Evolutionary conservation across 1,140 invertebrate genomes (phyloP), one percentile per base, ranked within the genome.

Genomic region (Zaprionus taronus): DNA sequence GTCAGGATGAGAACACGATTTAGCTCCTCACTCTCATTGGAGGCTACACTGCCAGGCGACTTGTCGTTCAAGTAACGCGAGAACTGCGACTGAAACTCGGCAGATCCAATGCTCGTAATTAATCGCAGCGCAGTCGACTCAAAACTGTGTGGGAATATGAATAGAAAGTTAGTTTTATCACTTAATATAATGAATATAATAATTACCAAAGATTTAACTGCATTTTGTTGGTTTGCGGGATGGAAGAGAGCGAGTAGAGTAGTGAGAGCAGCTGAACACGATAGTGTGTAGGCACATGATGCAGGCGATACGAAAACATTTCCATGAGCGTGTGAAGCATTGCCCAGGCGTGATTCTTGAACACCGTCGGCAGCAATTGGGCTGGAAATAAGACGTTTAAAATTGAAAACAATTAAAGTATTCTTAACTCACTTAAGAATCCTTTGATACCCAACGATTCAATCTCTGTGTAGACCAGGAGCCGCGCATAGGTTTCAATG

Each of bases 381-480:
- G 95, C 96, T 97, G 17, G 0, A 53, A n/a, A 5, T n/a, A 34
- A 6, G 7, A n/a, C 11, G 41, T 41, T 15, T 14, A 20, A 20
- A 20, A 7, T 41, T 7, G 22, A 0, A 5, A 24, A 5, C 12
- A 64, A 17, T 1, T 4, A 2, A 24, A 14, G 5, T 17, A 24
- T 1, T 11, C 1, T 2, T 11, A 86, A 95, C 95, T 95, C 93
- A 97, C 97, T 97, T 72, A 99, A 97, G 92, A 99, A 99, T 51
- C 97, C 97, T 94, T 99, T 99, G 53, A 99, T 99, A 28, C 98
- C 98, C 7, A 99, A 94, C 44, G 98, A 98, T 93, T 99, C 98
- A 62, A 99, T 99, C 94, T 99, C 98, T 26, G 97, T 98, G 81
- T 99, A 99, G 0, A 99, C 98, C 20, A 99, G 93, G 36, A 99